A percentile compares a stretch with the other conserved stretches of the same genome.
phyloP scores from a whole-genome alignment of 2,797 vertebrate genomes.

The Tolypeutes matacus region DNA sequence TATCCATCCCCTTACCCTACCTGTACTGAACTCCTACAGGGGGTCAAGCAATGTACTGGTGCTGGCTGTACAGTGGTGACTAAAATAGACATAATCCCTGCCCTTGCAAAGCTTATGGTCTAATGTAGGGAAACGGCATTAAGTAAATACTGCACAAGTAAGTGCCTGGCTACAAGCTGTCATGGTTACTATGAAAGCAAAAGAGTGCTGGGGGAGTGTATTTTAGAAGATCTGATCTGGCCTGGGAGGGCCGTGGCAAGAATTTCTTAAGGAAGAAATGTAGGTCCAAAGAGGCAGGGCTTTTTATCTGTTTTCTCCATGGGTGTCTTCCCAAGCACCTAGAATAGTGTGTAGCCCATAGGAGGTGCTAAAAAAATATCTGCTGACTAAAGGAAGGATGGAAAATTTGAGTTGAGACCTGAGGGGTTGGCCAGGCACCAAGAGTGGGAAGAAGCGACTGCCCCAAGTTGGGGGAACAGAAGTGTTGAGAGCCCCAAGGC shows the following conservation, averaged over 20 bases:
- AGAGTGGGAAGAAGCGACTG: background rate
- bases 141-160: background rate
- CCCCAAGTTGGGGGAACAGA: background rate
- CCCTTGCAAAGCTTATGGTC: background rate
- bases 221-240: background rate
- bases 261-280: conserved; percentile 32
- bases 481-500: background rate
- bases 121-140: background rate
- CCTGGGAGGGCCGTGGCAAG: background rate
- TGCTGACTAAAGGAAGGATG: background rate
- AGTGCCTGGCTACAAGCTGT: background rate
- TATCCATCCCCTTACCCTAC: too few relatives aligned
- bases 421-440: background rate
- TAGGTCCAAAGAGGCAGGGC: background rate
- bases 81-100: background rate
- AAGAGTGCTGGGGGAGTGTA: background rate
- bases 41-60: background rate
- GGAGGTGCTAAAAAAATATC: background rate
- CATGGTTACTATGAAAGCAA: background rate
- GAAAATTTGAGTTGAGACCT: background rate
- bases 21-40: background rate
- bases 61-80: background rate
- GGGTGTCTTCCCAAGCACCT: background rate
- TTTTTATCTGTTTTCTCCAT: background rate
- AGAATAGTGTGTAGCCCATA: background rate